Base-by-base conservation (phyloP, 2,113 vertebrate genomes). In the Nibea coibor region DNA sequence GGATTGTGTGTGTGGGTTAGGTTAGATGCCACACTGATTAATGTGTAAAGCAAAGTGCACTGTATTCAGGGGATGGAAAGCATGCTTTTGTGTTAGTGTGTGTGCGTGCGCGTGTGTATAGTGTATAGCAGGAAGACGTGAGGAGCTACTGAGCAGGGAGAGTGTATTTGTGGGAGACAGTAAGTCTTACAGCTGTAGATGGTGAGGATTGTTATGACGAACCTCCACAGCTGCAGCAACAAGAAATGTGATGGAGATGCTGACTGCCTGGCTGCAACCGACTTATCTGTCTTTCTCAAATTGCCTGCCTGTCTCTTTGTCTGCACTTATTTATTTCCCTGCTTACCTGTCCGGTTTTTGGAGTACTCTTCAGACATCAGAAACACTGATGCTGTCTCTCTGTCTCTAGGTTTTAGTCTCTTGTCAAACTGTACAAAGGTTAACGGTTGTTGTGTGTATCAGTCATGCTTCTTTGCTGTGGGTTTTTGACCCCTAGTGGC, bases 201-300 rank as follows among this genome's bases (percentile, higher is more conserved):
- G 75, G 31, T 61, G 64, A 81, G 20, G 84, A 79, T 80, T 78
- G 82, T 75, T 68, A 28, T 84, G 90, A 89, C 42, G 69, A 67
- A 45, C 51, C 61, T 82, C 58, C 80, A 80, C 87, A 88, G 91
- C 89, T 92, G 87, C 78, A 87, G 77, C 51, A 64, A 62, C 47
- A 54, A 75, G 43, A 85, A 68, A 67, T 80, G 59, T 75, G 70
- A 16, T 47, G n/a, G 22, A 66, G 50, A 19, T 1, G n/a, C 26
- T 31, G 78, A 65, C 42, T 69, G 50, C 6, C 42, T 61, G 70
- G 62, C 82, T 72, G 51, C 58, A 57, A 31, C 24, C 58, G 0
- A 16, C 74, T n/a, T 63, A 43, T 73, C 68, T 56, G 9, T 61
- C 65, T 79, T 56, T 73, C 64, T 80, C 39, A 62, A 24, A 64